These are phyloP conservation scores for Bubalus kerabau DNA, from an alignment of 2,113 vertebrate genomes.

Conservation along the genomic window DNA sequence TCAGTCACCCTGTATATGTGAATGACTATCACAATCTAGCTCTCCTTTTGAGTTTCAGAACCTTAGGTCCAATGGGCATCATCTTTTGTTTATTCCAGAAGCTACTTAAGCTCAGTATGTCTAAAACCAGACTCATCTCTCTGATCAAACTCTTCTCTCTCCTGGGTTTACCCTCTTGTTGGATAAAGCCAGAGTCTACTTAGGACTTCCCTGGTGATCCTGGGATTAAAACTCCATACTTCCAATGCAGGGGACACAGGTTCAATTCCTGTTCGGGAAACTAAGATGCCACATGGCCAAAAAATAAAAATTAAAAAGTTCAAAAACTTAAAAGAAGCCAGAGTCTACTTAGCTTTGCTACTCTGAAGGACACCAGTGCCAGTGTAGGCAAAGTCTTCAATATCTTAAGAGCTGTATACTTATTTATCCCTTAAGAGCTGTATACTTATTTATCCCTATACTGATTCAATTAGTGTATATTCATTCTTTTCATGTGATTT, in stretches of 20 bases:
- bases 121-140: neutral
- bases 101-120: neutral
- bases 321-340: neutral
- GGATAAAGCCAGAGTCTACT: neutral
- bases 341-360: neutral
- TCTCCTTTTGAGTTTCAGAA: neutral
- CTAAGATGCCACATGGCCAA: neutral
- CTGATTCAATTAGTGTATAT: neutral
- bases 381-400: neutral
- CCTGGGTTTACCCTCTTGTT: neutral
- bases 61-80: neutral
- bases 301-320: neutral
- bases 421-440: neutral
- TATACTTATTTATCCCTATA: neutral
- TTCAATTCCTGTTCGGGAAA: neutral
- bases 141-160: neutral
- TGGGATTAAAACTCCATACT: neutral
- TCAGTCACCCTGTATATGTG: neutral
- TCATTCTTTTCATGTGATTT: slow-evolving; percentile 3
- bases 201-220: neutral
- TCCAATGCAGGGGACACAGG: neutral
- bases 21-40: too few relatives aligned
- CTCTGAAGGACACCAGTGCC: neutral
- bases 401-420: neutral
- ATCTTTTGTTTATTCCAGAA: neutral